phyloP scores from a whole-genome alignment of 2,113 vertebrate species.

The Microtus pennsylvanicus region DNA sequence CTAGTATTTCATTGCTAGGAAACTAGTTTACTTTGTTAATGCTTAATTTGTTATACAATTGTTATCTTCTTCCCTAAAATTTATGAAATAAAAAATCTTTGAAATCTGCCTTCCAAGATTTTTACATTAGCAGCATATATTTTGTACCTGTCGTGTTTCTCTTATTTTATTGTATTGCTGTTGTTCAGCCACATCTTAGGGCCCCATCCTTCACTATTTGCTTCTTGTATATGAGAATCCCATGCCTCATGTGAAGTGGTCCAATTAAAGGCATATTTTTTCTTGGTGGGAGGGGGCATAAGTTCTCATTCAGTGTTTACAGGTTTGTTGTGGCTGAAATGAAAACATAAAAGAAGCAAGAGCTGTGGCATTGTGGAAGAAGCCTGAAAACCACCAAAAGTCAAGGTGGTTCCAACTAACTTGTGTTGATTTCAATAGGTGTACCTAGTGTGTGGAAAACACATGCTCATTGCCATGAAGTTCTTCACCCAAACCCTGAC shows the following conservation, averaged over 20 bases:
- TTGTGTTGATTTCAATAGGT: background rate
- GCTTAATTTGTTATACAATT: no score
- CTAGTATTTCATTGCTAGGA: no score
- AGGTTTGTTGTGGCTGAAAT: background rate
- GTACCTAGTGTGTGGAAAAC: background rate
- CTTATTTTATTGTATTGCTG: background rate
- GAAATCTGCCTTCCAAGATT: no score
- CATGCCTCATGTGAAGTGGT: background rate
- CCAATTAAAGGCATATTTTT: background rate
- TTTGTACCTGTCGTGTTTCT: no score
- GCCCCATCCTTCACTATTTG: background rate
- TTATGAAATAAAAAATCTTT: no score
- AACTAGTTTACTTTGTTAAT: no score
- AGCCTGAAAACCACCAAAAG: background rate
- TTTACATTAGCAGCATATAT: no score
- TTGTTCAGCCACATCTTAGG: background rate
- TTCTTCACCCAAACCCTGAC: background rate
- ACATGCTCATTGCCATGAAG: background rate
- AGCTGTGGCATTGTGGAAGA: background rate
- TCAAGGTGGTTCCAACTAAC: background rate
- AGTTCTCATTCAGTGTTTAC: background rate
- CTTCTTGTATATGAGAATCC: background rate
- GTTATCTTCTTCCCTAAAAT: no score
- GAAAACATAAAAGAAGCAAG: background rate
- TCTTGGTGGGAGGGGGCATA: fast-evolving